Evolutionary conservation across 2,113 vertebrate genomes (phyloP), one percentile per base, ranked within the genome.

Genomic region (Malurus elegans): DNA sequence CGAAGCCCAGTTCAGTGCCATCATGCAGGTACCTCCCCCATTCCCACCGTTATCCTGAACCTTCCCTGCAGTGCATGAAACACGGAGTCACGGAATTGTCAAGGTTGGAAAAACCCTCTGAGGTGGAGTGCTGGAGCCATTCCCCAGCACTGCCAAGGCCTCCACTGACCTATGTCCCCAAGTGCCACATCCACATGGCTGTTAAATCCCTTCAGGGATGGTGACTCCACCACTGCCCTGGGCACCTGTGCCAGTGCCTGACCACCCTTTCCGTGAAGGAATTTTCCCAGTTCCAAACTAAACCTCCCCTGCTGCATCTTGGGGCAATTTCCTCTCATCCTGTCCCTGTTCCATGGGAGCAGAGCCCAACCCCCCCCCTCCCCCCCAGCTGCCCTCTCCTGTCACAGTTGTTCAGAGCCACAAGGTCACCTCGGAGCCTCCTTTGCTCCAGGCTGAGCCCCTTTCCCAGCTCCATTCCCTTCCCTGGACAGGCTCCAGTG

Each of bases 1-100:
- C 0, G 98, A 99, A 93, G 98, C 98, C 4, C 99, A 99, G 96
- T 99, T 99, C 98, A 98, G 98, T 91, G 98, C 99, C 92, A 98
- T 99, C 79, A 99, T 99, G 99, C 99, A 99, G 99, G 99, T 99
- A 95, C 92, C 14, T 32, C 56, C 4, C 7, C 20, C 16, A 0
- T 32, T 32, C 54, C 54, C 2, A 0, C 0, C 0, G 0, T 3
- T n/a, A 2, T 8, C 54, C 78, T 45, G 58, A 45, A 2, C 14
- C 29, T 25, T 32, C 26, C 16, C 72, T 18, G 47, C 66, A 19
- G 12, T 5, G 24, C 12, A 0, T 51, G 34, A 16, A 56, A 69
- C 4, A 0, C 1, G 26, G 60, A 28, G 51, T 29, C 8, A 2
- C 51, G n/a, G 36, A 32, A 29, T 3, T 19, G 9, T 10, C n/a